Base-by-base conservation (phyloP, 2,888 invertebrate genomes). In the Oxyscelio sp. region DNA sequence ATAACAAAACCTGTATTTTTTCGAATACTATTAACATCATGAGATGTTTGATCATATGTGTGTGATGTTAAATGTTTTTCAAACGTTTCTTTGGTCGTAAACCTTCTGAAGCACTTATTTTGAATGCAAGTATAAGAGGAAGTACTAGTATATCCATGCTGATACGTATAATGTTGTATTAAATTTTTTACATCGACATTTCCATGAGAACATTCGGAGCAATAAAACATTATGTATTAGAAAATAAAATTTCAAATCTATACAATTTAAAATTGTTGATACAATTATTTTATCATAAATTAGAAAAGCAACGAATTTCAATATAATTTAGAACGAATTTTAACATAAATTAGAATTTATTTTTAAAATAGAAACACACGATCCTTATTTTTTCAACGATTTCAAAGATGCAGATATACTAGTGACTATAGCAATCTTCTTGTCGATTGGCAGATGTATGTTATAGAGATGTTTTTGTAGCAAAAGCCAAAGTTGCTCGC, bases 401-500 rank as follows among this genome's bases (percentile, higher is more conserved):
- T 27, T 27, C 27, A 27, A 27, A 27, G 27, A 27, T 27, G 27
- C 6, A 27, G 27, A 27, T 27, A 27, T 27, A 27, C 27, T 27
- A 27, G 27, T 27, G 27, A 27, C 27, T 40, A 50, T 21, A 50
- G 50, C 22, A 45, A 73, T 61, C 19, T 73, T 73, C 19, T 73
- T 73, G 22, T 73, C 73, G 4, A 1, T 22, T 31, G 4, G 11
- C 11, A 54, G 1, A 15, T 61, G 13, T 6, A 73, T 73, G 8
- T 61, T 17, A 22, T 45, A 63, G 5, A 73, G 1, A 2, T 63
- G 43, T 43, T 73, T 4, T 27, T 73, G 61, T 3, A 73, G 8
- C 11, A 73, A n/a, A 0, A 73, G 31, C 61, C 61, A 61, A 27
- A 61, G 15, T n/a, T 73, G 61, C 13, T 61, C 50, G 50, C 73